Percentiles rank a stretch among this genome's conserved stretches.
phyloP scores from a whole-genome alignment of 2,888 invertebrate genomes.

The Cabera pusaria region DNA sequence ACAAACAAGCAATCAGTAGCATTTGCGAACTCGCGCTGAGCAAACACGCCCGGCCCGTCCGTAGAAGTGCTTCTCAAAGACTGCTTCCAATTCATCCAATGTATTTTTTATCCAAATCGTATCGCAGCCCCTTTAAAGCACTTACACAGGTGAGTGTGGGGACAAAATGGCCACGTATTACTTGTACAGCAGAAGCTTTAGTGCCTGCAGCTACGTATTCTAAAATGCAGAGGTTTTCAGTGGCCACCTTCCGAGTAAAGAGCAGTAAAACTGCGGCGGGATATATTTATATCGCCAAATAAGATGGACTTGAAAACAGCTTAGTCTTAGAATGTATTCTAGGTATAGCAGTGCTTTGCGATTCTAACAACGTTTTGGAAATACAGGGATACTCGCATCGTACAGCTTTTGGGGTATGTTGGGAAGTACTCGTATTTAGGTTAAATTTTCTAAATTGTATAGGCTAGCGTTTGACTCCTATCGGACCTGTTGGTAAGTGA shows the following conservation, averaged over 20 bases:
- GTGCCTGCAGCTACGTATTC: constrained; percentile 9
- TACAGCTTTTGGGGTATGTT: too few species aligned
- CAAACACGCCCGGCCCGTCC: constrained; percentile 56
- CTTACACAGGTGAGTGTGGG: constrained; percentile 37
- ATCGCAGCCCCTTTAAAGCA: constrained; percentile 42
- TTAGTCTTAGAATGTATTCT: too few species aligned
- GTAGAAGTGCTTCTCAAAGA: constrained; percentile 65
- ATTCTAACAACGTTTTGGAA: too few species aligned
- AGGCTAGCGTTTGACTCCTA: too few species aligned
- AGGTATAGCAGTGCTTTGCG: too few species aligned
- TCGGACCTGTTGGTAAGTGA: too few species aligned
- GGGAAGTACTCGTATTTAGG: too few species aligned
- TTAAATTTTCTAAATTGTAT: too few species aligned
- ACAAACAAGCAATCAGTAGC: constrained; percentile 79
- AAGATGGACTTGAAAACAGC: too few species aligned
- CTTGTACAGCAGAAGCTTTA: constrained; percentile 13
- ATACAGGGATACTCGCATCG: too few species aligned
- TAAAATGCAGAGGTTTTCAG: constrained; percentile 9
- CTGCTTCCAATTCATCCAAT: constrained; percentile 53
- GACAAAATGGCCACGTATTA: constrained; percentile 30
- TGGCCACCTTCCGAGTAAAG: constrained; percentile 8
- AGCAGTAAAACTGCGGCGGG: too few species aligned
- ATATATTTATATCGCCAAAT: too few species aligned
- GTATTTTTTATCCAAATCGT: constrained; percentile 57
- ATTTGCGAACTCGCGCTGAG: constrained; percentile 69